Percentiles rank a stretch among this genome's conserved stretches.
Conservation (phyloP, 30 jellyfish, hydroid and myxozoan genomes). For the Nemopilema nomurai region DNA sequence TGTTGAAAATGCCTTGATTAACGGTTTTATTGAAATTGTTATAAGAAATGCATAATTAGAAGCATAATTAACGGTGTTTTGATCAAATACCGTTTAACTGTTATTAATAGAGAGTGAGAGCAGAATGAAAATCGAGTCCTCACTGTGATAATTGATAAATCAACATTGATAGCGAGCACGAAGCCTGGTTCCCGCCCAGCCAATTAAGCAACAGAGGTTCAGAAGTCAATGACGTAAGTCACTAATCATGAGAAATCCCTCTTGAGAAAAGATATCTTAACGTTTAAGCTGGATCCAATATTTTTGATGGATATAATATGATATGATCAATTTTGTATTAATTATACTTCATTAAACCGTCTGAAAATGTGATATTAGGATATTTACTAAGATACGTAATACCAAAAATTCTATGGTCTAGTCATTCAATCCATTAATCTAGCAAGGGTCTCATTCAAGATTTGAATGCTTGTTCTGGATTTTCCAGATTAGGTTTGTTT, state of each 20-base stretch:
- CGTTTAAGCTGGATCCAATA: neutral
- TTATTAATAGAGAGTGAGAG: too few relatives aligned
- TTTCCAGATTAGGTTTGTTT: constrained; percentile 14
- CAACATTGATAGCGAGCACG: neutral
- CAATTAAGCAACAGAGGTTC: neutral
- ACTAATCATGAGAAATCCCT: neutral
- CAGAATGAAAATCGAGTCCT: neutral
- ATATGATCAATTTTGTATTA: neutral
- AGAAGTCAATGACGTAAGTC: neutral
- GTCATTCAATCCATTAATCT: constrained; percentile 22
- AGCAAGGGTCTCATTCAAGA: constrained; percentile 3
- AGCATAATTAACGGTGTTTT: too few relatives aligned
- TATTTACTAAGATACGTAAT: neutral
- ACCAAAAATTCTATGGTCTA: constrained; percentile 3
- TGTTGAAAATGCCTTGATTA: too few relatives aligned
- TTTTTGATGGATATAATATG: neutral
- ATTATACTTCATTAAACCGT: neutral
- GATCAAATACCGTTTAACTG: too few relatives aligned
- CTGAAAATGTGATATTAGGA: constrained; percentile 4
- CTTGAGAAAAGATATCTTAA: neutral
- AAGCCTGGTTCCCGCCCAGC: neutral
- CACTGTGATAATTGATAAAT: neutral
- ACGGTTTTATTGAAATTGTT: too few relatives aligned
- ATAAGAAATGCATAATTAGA: too few relatives aligned
- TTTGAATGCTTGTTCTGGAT: constrained; percentile 12